Evolutionary conservation across 2,113 vertebrate species (phyloP), one percentile per base, ranked within the genome.

Genomic region (Lethenteron camtschaticum): DNA sequence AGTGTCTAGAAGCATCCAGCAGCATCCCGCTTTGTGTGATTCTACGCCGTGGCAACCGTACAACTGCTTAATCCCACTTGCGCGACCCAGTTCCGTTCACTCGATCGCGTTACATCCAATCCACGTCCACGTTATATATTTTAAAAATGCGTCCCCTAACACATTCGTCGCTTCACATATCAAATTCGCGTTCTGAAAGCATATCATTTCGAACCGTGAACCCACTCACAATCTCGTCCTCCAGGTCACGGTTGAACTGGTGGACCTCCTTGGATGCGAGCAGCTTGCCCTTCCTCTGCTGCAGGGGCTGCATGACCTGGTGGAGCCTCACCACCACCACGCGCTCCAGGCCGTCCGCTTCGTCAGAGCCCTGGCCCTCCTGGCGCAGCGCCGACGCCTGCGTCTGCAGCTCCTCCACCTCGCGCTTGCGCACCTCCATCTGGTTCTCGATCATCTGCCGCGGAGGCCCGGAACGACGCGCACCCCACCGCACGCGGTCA

Each of bases 311-410:
- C 24, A 16, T 66, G 24, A 66, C 24, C 63, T 66, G 63, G 24
- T n/a, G n/a, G 24, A 66, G 63, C 24, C 63, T 9, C 63, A 16
- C n/a, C 10, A 16, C 63, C 8, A 66, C 63, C n/a, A 66, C 63
- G n/a, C 63, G n/a, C 63, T 66, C n/a, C n/a, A 66, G n/a, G 63
- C 63, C 63, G 24, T 66, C 63, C n/a, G 63, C 63, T 20, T 66
- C 63, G 24, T 66, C 63, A 2, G n/a, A 9, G 24, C n/a, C 10
- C 63, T 66, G n/a, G n/a, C 63, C 63, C 63, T 66, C 63, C 24
- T 66, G 63, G n/a, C 24, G 63, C 24, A 66, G 24, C 10, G 24
- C 63, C 24, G 63, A n/a, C n/a, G 63, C 63, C 63, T 66, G 63
- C 24, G 63, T 20, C 24, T 66, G 63, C n/a, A 66, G 63, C 63